These are phyloP conservation scores for Drosophila navojoa DNA, from an alignment of 1,140 invertebrate species.

Conservation along the genomic window DNA sequence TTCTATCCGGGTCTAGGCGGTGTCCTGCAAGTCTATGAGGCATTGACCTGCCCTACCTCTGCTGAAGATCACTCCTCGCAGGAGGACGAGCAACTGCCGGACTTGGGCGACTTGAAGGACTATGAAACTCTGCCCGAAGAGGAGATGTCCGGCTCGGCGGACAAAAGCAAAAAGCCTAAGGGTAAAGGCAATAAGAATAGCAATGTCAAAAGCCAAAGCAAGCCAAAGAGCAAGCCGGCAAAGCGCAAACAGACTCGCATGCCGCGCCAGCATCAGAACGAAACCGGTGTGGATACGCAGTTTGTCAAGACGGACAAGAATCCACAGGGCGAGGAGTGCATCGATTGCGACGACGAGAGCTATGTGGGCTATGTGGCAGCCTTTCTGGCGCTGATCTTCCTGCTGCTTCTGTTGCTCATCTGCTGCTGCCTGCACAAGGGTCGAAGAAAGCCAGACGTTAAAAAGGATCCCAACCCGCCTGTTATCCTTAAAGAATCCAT, in stretches of 20 bases:
- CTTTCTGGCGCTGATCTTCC: slow-evolving; percentile 42
- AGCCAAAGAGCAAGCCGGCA: not conserved
- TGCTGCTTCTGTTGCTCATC: slow-evolving; percentile 53
- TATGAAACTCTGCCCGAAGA: slow-evolving; percentile 7
- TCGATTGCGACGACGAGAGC: slow-evolving; percentile 43
- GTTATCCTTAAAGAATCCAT: not conserved
- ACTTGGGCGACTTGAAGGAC: slow-evolving; percentile 9
- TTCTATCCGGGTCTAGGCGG: slow-evolving; percentile 82
- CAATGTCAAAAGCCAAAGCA: not conserved
- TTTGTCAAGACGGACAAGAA: not conserved
- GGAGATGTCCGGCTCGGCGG: not conserved
- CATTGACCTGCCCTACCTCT: slow-evolving; percentile 9
- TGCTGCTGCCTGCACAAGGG: slow-evolving; percentile 48
- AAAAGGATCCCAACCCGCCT: too few relatives aligned
- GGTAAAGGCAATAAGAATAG: not conserved
- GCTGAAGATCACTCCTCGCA: not conserved
- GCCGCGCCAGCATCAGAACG: not conserved
- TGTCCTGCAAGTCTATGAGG: slow-evolving; percentile 63
- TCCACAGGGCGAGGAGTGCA: slow-evolving; percentile 36
- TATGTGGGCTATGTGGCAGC: slow-evolving; percentile 43
- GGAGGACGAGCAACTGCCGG: not conserved
- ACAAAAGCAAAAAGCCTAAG: not conserved
- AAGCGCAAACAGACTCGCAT: slow-evolving; percentile 42
- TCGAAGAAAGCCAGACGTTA: not conserved
- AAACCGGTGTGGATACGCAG: not conserved